Evolutionary conservation across 2,888 invertebrate species (phyloP).

Genomic region (Physocephala rufipes): DNA sequence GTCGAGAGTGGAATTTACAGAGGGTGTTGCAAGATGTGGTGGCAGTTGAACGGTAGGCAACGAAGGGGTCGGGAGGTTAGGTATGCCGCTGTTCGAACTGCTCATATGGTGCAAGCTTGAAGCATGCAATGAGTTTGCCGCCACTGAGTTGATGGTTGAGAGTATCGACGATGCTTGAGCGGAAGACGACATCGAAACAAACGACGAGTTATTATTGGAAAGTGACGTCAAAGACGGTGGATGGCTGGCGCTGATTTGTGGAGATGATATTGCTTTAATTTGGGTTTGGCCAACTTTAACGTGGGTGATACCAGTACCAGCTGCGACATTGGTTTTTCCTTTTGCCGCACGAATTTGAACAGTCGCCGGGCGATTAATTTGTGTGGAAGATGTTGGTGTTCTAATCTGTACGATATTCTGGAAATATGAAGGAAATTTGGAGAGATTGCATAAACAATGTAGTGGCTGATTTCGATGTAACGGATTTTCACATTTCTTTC

Average conservation of each 20-base stretch:
- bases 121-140: conserved; percentile 45
- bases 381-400: conserved; percentile 53
- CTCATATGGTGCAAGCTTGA: conserved; percentile 22
- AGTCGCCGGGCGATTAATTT: conserved; percentile 59
- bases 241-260: conserved; percentile 55
- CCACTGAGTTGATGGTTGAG: conserved; percentile 60
- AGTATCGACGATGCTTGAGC: conserved; percentile 53
- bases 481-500: too few species aligned
- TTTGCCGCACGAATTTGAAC: conserved; percentile 63
- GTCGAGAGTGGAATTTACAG: conserved; percentile 48
- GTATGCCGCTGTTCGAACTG: conserved; percentile 42
- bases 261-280: conserved; percentile 61
- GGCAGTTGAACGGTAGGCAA: conserved; percentile 60
- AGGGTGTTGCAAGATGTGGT: conserved; percentile 49
- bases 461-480: too few species aligned
- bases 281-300: conserved; percentile 66
- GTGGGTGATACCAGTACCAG: conserved; percentile 56
- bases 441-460: neutral
- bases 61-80: conserved; percentile 56
- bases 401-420: conserved; percentile 65
- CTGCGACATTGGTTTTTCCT: conserved; percentile 49
- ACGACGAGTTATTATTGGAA: conserved; percentile 55
- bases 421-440: conserved; percentile 12
- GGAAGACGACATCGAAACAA: conserved; percentile 45
- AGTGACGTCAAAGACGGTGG: conserved; percentile 61